These are phyloP conservation scores for Tinamus guttatus DNA, from an alignment of 2,113 vertebrate genomes.

Conservation along the genomic window DNA sequence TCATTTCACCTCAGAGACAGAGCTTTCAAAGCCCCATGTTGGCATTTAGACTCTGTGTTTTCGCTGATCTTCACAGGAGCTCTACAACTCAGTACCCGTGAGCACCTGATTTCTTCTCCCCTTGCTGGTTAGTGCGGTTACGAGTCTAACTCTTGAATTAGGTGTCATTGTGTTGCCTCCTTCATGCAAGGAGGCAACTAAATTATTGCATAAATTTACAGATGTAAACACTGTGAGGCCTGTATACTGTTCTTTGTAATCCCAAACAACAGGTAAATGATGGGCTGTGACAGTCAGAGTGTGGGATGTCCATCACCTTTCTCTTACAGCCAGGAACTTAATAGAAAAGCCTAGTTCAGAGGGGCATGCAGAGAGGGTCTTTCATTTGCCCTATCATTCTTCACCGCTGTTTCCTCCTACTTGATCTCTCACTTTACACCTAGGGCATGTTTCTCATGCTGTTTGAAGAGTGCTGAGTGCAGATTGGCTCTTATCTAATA, in stretches of 20 bases:
- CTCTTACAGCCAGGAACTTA: not conserved
- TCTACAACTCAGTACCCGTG: not conserved
- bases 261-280: not conserved
- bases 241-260: not conserved
- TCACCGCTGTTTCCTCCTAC: conserved; percentile 10
- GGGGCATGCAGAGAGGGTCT: not conserved
- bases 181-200: not conserved
- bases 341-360: conserved; percentile 26
- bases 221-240: not conserved
- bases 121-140: not conserved
- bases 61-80: not conserved
- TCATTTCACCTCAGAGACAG: not conserved
- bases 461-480: conserved; percentile 44
- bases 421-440: conserved; percentile 36
- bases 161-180: not conserved
- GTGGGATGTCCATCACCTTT: not conserved
- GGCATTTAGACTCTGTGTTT: not conserved
- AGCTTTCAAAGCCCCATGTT: not conserved
- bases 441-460: conserved; percentile 27
- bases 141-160: not conserved
- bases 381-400: not conserved
- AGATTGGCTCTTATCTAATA: conserved; percentile 29
- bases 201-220: not conserved
- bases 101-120: not conserved
- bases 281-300: not conserved